phyloP scores from a whole-genome alignment of 37 sponge, comb jelly and placozoan genomes.

The Lycopodina hypogea region DNA sequence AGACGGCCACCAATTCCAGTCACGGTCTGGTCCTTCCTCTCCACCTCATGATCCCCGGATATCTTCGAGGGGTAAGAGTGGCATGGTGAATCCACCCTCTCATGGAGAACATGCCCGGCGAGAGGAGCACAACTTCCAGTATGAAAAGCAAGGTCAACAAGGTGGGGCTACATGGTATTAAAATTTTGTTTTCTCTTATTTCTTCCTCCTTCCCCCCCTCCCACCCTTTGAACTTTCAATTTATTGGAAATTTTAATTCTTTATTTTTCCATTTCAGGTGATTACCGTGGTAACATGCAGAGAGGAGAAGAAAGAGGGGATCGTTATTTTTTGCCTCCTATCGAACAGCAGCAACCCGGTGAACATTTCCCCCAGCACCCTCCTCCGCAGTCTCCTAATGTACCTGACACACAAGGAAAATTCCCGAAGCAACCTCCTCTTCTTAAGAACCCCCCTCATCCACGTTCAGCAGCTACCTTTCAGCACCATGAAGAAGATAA shows the following conservation, averaged over 20 bases:
- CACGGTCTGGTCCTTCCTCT: too few relatives aligned
- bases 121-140: background rate
- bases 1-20: background rate
- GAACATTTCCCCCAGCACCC: slow-evolving; percentile 4
- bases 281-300: background rate
- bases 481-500: background rate
- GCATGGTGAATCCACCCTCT: too few relatives aligned
- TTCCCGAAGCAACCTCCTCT: background rate
- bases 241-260: too few relatives aligned
- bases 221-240: too few relatives aligned
- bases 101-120: background rate
- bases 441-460: background rate
- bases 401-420: background rate
- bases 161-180: too few relatives aligned
- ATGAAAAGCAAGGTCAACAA: background rate
- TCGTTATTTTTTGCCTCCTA: background rate
- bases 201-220: too few relatives aligned
- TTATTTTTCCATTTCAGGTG: too few relatives aligned
- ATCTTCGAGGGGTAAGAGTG: too few relatives aligned
- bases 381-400: background rate
- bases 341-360: slow-evolving; percentile 6
- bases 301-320: background rate
- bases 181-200: too few relatives aligned
- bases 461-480: background rate
- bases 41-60: too few relatives aligned